phyloP scores from a whole-genome alignment of 1,140 invertebrate genomes.

The Aphis gossypii region DNA sequence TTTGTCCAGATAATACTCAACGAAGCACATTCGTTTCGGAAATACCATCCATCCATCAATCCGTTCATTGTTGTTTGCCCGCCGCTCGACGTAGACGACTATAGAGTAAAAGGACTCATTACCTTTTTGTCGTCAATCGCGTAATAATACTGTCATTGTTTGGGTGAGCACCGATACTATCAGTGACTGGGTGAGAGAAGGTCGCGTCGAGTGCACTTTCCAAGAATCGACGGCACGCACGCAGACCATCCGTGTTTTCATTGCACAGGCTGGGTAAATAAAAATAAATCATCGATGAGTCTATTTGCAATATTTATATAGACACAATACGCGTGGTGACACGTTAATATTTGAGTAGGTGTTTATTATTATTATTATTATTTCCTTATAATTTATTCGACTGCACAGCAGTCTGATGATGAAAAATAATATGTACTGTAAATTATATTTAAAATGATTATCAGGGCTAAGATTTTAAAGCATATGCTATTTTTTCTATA shows the following conservation, averaged over 20 bases:
- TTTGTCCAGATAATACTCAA: neutral
- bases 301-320: neutral
- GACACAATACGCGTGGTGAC: neutral
- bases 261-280: neutral
- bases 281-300: neutral
- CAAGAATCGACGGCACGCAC: neutral
- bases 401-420: neutral
- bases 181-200: neutral
- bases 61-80: neutral
- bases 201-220: neutral
- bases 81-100: too few relatives aligned
- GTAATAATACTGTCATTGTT: neutral
- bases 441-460: too few relatives aligned
- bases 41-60: slow-evolving; percentile 16
- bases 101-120: neutral
- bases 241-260: neutral
- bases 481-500: too few relatives aligned
- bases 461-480: neutral
- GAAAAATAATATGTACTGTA: neutral
- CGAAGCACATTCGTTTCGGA: neutral
- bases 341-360: neutral
- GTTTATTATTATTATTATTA: neutral
- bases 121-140: neutral
- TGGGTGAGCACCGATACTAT: neutral
- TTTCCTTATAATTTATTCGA: neutral